phyloP scores from a whole-genome alignment of 1,140 invertebrate species.

The Lepidurus couesii region DNA sequence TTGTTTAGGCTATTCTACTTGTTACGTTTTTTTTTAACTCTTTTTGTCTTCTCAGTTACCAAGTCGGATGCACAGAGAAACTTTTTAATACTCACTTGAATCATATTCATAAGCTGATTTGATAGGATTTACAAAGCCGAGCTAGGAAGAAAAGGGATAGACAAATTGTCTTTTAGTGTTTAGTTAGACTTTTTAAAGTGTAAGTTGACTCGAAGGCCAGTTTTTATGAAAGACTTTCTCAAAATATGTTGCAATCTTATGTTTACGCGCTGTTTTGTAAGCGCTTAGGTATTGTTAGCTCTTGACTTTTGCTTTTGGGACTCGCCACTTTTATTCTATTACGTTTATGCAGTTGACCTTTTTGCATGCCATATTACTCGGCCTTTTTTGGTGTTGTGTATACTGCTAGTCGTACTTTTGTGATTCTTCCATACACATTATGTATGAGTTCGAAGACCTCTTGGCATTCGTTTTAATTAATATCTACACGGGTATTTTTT shows the following conservation, averaged over 20 bases:
- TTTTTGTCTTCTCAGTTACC: neutral
- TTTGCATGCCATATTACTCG: constrained; percentile 12
- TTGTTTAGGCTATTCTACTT: neutral
- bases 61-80: neutral
- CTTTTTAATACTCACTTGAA: constrained; percentile 11
- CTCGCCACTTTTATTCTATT: neutral
- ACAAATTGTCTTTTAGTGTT: neutral
- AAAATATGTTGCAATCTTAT: neutral
- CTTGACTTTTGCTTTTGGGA: neutral
- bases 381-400: constrained; percentile 16
- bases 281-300: neutral
- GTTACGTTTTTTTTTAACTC: neutral
- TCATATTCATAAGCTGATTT: neutral
- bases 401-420: constrained; percentile 22
- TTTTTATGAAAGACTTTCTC: neutral
- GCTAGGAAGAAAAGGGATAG: neutral
- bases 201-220: constrained; percentile 11
- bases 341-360: neutral
- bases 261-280: neutral
- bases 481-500: neutral
- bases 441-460: neutral
- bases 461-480: too few relatives aligned
- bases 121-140: neutral
- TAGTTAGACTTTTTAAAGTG: neutral
- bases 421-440: constrained; percentile 17